Percentiles rank a stretch among this genome's conserved stretches.
Conservation (phyloP, 2,888 invertebrate species). For the Sarcophaga carnaria region DNA sequence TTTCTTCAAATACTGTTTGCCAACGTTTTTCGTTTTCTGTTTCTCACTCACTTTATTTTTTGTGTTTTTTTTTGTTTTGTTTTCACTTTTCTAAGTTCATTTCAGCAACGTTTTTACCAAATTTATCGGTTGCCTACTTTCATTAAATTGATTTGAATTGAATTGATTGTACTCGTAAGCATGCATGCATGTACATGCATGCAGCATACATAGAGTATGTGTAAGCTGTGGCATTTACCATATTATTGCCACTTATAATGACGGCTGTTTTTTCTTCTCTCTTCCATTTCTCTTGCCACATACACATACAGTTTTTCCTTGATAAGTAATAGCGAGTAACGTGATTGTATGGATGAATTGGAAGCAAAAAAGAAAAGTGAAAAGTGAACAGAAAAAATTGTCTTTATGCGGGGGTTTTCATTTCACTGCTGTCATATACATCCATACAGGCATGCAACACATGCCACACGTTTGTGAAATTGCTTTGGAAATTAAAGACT, state of each 20-base stretch:
- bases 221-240: slow-evolving; percentile 48
- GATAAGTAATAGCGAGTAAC: slow-evolving; percentile 4
- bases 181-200: not conserved
- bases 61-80: not conserved
- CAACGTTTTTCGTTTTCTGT: not conserved
- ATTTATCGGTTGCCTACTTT: slow-evolving; percentile 50
- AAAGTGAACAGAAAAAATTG: not conserved
- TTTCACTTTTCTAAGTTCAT: not conserved
- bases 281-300: slow-evolving; percentile 17
- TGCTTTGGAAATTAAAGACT: slow-evolving; percentile 57
- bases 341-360: not conserved
- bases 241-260: slow-evolving; percentile 60
- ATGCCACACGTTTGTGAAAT: not conserved
- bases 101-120: slow-evolving; percentile 29
- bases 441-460: not conserved
- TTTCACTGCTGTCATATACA: slow-evolving; percentile 35
- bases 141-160: slow-evolving; percentile 49
- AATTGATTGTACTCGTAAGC: slow-evolving; percentile 3
- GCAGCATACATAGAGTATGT: not conserved
- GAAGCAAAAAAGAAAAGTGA: not conserved
- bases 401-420: slow-evolving; percentile 42
- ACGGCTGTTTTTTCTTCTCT: slow-evolving; percentile 27
- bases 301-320: slow-evolving; percentile 1
- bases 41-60: slow-evolving; percentile 25
- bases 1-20: not conserved